Percentiles rank a stretch among this genome's conserved stretches.
phyloP scores from a whole-genome alignment of 2,113 vertebrate genomes.

The Cynocephalus volans region DNA sequence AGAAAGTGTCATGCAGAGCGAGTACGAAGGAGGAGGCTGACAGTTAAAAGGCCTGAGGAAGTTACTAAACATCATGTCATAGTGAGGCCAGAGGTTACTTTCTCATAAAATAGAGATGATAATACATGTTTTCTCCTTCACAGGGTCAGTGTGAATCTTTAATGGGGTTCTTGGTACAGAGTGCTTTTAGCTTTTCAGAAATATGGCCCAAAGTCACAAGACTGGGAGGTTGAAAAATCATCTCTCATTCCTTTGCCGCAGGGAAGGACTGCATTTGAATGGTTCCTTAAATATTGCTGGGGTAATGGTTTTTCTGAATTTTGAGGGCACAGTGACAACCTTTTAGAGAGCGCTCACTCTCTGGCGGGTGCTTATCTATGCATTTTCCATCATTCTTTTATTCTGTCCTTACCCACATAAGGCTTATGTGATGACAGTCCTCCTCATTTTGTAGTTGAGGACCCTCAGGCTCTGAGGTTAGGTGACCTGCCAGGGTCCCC shows the following conservation, averaged over 20 bases:
- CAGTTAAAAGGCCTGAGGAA: not conserved
- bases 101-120: constrained; percentile 63
- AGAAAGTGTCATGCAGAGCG: not conserved
- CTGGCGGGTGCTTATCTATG: not conserved
- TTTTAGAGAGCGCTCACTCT: not conserved
- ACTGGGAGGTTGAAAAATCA: not conserved
- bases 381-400: not conserved
- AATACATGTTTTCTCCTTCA: constrained; percentile 66
- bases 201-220: not conserved
- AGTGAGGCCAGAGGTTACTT: not conserved
- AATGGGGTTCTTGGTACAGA: not conserved
- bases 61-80: constrained; percentile 27
- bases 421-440: not conserved
- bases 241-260: not conserved
- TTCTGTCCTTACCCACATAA: not conserved
- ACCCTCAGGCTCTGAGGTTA: not conserved
- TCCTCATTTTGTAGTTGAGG: not conserved
- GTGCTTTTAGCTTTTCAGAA: constrained; percentile 65
- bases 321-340: not conserved
- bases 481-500: not conserved
- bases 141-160: constrained; percentile 65
- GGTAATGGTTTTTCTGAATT: constrained; percentile 1
- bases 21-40: not conserved
- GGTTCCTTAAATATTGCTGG: not conserved
- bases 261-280: not conserved